Evolutionary conservation across 2,888 invertebrate genomes (phyloP).

Genomic region (Pachydiplax longipennis): DNA sequence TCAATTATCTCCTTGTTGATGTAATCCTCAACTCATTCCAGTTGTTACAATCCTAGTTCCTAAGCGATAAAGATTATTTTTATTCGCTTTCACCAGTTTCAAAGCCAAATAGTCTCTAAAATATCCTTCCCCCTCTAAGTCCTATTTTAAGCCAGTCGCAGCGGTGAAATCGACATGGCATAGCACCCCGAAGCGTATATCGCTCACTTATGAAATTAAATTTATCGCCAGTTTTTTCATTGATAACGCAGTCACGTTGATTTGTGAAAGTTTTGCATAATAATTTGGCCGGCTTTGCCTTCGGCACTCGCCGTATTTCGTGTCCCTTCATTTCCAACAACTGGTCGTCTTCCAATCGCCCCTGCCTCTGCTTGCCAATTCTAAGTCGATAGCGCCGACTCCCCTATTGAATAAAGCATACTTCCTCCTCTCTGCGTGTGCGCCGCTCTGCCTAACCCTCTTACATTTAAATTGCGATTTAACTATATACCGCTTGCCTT

Average conservation of each 20-base stretch:
- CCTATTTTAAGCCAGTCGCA: too few species aligned
- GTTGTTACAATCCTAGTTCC: too few species aligned
- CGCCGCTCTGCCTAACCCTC: background rate
- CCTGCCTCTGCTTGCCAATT: background rate
- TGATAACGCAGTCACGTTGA: background rate
- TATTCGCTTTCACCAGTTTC: too few species aligned
- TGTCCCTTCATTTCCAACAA: background rate
- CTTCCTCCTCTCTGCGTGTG: background rate
- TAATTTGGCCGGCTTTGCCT: background rate
- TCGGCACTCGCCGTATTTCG: background rate
- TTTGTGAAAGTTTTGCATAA: background rate
- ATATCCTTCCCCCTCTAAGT: too few species aligned
- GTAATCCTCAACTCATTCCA: too few species aligned
- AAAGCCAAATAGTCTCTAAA: too few species aligned
- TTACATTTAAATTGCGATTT: background rate
- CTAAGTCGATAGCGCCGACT: background rate
- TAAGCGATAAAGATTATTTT: too few species aligned
- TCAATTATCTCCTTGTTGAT: too few species aligned
- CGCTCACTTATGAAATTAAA: too few species aligned
- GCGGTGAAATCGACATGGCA: too few species aligned
- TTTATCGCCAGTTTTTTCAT: background rate
- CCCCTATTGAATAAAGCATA: background rate
- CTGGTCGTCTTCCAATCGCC: background rate
- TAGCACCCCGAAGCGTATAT: too few species aligned
- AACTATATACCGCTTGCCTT: background rate